A percentile compares a stretch with the other conserved stretches of the same genome.
Evolutionary conservation across 2,113 vertebrate species (phyloP).

Genomic region (Callithrix jacchus): DNA sequence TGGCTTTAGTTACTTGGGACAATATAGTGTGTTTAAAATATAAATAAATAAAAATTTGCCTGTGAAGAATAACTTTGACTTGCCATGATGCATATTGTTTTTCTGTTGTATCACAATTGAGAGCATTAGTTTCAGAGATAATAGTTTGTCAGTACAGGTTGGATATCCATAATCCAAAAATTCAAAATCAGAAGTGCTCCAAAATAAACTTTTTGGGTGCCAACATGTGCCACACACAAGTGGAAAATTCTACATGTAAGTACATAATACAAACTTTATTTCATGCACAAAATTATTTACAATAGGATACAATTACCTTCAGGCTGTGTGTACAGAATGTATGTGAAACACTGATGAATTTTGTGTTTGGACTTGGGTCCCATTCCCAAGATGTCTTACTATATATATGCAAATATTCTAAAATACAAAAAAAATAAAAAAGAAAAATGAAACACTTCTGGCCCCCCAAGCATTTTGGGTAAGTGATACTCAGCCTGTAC

Average conservation of each 20-base stretch:
- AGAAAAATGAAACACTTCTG: background rate
- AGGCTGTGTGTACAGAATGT: background rate
- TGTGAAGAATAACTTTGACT: conserved; percentile 17
- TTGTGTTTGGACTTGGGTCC: background rate
- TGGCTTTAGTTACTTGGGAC: background rate
- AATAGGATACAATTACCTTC: background rate
- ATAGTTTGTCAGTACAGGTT: background rate
- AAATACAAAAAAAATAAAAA: background rate
- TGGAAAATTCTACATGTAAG: background rate
- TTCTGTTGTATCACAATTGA: background rate
- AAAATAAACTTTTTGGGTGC: background rate
- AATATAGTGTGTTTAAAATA: conserved; percentile 11
- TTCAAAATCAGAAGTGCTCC: background rate
- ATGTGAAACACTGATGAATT: background rate
- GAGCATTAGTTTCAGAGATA: background rate
- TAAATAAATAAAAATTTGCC: conserved; percentile 17
- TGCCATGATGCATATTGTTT: conserved; percentile 43
- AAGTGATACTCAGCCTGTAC: background rate
- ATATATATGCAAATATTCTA: background rate
- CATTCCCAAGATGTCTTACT: background rate
- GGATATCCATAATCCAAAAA: background rate
- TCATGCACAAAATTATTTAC: background rate
- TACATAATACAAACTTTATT: background rate
- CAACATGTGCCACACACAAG: background rate
- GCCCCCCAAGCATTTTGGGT: background rate